phyloP scores from a whole-genome alignment of 2,888 invertebrate species.

The Eupithecia exiguata region DNA sequence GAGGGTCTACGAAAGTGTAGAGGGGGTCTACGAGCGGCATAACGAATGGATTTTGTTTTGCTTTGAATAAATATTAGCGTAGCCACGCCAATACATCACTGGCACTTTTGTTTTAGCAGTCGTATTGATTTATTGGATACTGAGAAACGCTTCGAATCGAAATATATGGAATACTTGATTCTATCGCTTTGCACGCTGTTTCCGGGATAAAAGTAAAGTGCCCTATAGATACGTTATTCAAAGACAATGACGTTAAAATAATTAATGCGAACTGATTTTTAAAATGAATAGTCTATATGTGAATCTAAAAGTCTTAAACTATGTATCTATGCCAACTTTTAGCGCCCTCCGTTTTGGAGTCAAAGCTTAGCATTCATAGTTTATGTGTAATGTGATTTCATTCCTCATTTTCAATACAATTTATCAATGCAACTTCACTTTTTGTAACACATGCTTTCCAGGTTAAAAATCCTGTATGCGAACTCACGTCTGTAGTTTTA shows the following conservation, averaged over 20 bases:
- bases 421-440: not conserved
- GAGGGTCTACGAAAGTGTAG: slow-evolving; percentile 4
- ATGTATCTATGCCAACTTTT: no score
- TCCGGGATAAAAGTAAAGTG: not conserved
- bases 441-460: not conserved
- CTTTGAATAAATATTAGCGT: slow-evolving; percentile 2
- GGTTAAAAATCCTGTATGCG: not conserved
- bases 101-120: not conserved
- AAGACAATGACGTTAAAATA: no score
- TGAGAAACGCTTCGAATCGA: not conserved
- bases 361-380: no score
- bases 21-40: not conserved
- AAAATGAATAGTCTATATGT: no score
- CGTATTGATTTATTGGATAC: not conserved
- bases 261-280: no score
- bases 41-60: not conserved
- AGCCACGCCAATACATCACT: not conserved
- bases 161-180: not conserved
- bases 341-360: no score
- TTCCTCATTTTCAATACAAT: not conserved
- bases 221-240: not conserved
- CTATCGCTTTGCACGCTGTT: not conserved
- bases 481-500: slow-evolving; percentile 9
- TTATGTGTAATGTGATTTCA: not conserved
- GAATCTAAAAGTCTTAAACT: no score